Evolutionary conservation across 37 sponge, comb jelly and placozoan species (phyloP).

Genomic region (Haliclona indistincta): DNA sequence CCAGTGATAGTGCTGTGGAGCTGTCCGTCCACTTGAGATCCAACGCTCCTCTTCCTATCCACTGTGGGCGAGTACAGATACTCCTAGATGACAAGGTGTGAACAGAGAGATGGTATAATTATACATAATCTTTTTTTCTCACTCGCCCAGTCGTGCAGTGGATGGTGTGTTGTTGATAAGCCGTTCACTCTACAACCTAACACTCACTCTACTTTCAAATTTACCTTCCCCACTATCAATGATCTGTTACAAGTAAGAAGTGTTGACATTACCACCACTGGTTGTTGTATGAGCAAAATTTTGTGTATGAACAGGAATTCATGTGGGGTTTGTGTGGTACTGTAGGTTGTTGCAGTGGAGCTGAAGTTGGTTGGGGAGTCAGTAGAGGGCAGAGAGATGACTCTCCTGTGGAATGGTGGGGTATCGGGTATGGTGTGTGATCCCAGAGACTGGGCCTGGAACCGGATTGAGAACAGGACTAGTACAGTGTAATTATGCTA

Average conservation of each 20-base stretch:
- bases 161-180: constrained; percentile 9
- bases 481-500: background rate
- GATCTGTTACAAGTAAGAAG: too few species aligned
- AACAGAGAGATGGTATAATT: background rate
- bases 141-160: constrained; percentile 13
- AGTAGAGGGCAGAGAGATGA: background rate
- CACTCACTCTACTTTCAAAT: background rate
- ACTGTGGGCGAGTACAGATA: constrained; percentile 10
- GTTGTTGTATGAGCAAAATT: too few species aligned
- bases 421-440: background rate
- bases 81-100: constrained; percentile 27
- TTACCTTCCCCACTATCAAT: constrained; percentile 37
- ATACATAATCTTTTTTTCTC: background rate
- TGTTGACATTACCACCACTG: too few species aligned
- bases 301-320: too few species aligned
- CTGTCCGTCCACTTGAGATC: constrained; percentile 35
- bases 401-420: background rate
- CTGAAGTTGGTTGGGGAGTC: too few species aligned
- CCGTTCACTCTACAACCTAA: constrained; percentile 19
- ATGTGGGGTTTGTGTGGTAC: too few species aligned
- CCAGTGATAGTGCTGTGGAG: constrained; percentile 19
- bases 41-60: constrained; percentile 36
- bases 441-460: background rate
- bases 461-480: background rate
- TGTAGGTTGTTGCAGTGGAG: too few species aligned